Base-by-base conservation (phyloP, 1,140 invertebrate genomes). In the Bombus cullumanus region DNA sequence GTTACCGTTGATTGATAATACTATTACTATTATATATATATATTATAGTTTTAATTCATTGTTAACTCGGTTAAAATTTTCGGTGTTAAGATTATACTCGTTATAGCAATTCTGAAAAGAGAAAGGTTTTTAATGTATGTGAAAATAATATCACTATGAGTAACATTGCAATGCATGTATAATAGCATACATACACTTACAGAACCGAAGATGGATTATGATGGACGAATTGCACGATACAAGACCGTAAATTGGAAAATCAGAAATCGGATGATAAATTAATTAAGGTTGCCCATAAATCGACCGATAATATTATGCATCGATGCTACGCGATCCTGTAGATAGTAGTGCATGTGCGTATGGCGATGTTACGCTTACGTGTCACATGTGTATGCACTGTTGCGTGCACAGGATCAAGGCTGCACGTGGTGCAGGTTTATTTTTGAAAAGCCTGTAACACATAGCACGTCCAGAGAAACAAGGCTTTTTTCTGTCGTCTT, bases 321-420 rank as follows among this genome's bases (percentile, higher is more conserved):
- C 64, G 79, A 39, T 75, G 68, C 53, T 81, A 74, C 57, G 73
- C 53, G 18, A 39, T 41, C 66, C 37, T 59, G 22, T 39, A 53
- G 66, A 31, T 74, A 64, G 43, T 83, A 6, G 59, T 85, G 47
- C 43, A 59, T 37, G 69, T 71, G 71, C 62, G 69, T 81, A 41
- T 85, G 43, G 25, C 31, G 15, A 22, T n/a, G 25, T 15, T 81
- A 64, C 43, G 66, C 68, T 64, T 59, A 62, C 37, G 72, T 83
- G 73, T 84, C 77, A 68, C 62, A 74, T 59, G 73, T 75, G 81
- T 87, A 80, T 85, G 77, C 75, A 69, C 76, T 28, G 85, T 91
- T 86, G 88, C 88, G 88, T 89, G 90, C 85, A 71, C 82, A 87
- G 84, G 85, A 91, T 91, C 89, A 91, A 91, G 90, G 90, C 81